phyloP scores from a whole-genome alignment of 2,797 vertebrate species.

The Aphelocoma californica region DNA sequence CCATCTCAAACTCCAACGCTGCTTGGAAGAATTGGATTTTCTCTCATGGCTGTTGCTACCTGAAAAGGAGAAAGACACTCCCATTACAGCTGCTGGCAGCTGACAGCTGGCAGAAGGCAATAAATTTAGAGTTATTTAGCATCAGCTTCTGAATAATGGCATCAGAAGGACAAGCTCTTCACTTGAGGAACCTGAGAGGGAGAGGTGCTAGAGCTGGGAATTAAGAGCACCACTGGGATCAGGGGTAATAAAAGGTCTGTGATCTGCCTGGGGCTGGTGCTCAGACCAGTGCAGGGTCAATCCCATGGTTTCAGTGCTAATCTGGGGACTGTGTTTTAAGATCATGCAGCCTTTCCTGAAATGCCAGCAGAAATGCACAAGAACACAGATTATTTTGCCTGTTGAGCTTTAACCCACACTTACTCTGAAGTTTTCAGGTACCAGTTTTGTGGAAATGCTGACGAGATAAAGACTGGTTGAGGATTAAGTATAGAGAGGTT shows the following conservation, averaged over 20 bases:
- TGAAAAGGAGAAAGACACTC: not conserved
- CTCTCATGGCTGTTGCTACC: not conserved
- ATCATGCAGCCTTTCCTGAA: not conserved
- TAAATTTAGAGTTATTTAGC: slow-evolving; percentile 1
- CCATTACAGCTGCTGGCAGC: not conserved
- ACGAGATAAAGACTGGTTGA: not conserved
- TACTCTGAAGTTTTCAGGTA: not conserved
- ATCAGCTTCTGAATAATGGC: not conserved
- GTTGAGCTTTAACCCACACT: not conserved
- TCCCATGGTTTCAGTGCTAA: not conserved
- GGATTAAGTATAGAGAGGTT: not conserved
- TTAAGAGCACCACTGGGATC: not conserved
- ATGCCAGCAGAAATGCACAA: not conserved
- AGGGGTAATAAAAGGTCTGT: not conserved
- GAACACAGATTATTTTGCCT: not conserved
- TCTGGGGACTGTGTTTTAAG: not conserved
- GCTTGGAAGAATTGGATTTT: not conserved
- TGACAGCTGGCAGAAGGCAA: not conserved
- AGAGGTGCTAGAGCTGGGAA: not conserved
- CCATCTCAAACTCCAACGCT: not conserved
- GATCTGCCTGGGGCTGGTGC: not conserved
- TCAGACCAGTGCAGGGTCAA: not conserved
- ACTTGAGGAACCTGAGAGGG: not conserved
- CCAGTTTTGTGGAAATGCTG: not conserved
- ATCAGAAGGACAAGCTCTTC: not conserved